phyloP scores from a whole-genome alignment of 1,140 invertebrate genomes.

The Ceratosolen solmsi region DNA sequence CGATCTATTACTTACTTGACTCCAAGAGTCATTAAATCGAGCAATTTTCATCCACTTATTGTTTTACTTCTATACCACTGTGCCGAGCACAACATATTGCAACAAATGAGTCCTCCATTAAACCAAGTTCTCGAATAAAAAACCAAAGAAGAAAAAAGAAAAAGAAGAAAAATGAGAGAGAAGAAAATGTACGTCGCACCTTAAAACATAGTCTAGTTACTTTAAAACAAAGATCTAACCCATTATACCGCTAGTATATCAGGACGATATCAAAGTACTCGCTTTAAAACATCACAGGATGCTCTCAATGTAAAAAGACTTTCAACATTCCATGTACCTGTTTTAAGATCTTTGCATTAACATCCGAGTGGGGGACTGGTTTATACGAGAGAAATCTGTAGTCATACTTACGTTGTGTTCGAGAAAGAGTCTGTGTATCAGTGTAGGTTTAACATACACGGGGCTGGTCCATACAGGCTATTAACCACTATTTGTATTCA shows the following conservation, averaged over 20 bases:
- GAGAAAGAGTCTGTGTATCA: not conserved
- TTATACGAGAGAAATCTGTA: slow-evolving; percentile 15
- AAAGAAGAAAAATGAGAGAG: not conserved
- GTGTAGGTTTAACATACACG: not conserved
- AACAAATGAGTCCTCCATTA: too few relatives aligned
- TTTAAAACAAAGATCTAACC: not conserved
- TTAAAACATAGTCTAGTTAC: not conserved
- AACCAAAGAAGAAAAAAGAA: too few relatives aligned
- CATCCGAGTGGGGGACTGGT: slow-evolving; percentile 9
- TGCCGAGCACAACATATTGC: too few relatives aligned
- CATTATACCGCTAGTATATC: not conserved
- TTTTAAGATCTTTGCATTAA: slow-evolving; percentile 19
- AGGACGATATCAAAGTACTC: not conserved
- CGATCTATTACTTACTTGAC: too few relatives aligned
- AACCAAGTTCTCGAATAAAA: too few relatives aligned
- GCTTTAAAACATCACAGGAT: not conserved
- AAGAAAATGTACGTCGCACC: too few relatives aligned
- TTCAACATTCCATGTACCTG: slow-evolving; percentile 17
- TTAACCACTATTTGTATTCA: not conserved
- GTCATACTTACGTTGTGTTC: not conserved
- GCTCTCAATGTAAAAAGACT: not conserved
- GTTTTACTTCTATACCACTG: too few relatives aligned
- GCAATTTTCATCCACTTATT: too few relatives aligned
- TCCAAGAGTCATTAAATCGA: too few relatives aligned
- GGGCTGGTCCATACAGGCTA: not conserved